A percentile compares a stretch with the other conserved stretches of the same genome.
Evolutionary conservation across 2,113 vertebrate species (phyloP).

Genomic region (Dromiciops gliroides): DNA sequence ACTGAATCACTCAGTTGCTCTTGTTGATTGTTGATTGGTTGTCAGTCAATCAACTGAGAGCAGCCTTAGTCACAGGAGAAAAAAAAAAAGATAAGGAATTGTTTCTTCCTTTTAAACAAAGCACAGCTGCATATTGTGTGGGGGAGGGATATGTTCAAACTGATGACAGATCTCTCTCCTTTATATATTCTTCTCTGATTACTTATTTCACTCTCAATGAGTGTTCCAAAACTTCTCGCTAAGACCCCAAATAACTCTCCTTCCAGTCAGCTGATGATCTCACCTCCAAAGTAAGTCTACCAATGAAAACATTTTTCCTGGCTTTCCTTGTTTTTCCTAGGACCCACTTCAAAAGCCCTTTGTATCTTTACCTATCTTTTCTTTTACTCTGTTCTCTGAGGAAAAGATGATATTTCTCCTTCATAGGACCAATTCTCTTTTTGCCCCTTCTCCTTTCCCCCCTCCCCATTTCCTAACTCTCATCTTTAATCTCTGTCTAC

Average conservation of each 20-base stretch:
- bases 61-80: background rate
- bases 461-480: background rate
- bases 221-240: background rate
- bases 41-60: background rate
- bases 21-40: background rate
- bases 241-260: background rate
- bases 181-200: background rate
- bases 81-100: background rate
- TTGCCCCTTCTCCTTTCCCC: background rate
- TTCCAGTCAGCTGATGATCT: background rate
- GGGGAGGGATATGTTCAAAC: background rate
- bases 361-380: background rate
- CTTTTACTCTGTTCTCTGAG: background rate
- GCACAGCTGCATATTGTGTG: too few relatives aligned
- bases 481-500: background rate
- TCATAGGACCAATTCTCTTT: background rate
- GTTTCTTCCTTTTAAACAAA: too few relatives aligned
- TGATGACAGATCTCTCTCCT: background rate
- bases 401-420: background rate
- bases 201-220: background rate
- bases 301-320: background rate
- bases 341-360: background rate
- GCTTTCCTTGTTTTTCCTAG: background rate
- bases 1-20: background rate
- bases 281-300: background rate